phyloP scores from a whole-genome alignment of 2,888 invertebrate genomes.

The Charanyca ferruginea region DNA sequence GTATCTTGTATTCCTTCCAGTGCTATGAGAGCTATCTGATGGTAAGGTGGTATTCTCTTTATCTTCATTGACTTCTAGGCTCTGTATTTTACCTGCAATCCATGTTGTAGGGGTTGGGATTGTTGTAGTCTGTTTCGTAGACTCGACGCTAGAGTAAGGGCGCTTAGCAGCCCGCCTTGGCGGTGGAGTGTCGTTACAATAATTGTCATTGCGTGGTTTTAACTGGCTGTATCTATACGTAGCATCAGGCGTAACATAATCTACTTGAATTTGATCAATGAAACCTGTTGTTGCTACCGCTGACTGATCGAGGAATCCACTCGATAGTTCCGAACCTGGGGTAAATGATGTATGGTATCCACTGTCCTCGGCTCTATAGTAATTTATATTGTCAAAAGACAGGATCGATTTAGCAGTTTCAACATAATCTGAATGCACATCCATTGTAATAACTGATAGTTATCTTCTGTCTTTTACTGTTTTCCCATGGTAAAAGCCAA shows the following conservation, averaged over 20 bases:
- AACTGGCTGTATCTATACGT: constrained; percentile 58
- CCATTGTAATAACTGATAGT: constrained; percentile 71
- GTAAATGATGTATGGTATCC: constrained; percentile 87
- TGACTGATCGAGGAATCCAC: constrained; percentile 75
- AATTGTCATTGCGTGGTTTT: constrained; percentile 59
- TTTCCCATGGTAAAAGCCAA: constrained; percentile 50
- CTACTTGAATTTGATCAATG: constrained; percentile 73
- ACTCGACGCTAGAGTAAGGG: constrained; percentile 74
- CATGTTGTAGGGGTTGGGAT: constrained; percentile 84
- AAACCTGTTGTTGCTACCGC: constrained; percentile 70
- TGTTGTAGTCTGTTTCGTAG: constrained; percentile 65
- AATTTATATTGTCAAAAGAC: constrained; percentile 74
- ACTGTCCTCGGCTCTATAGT: constrained; percentile 85
- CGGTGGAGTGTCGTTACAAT: constrained; percentile 73
- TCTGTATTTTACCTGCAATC: constrained; percentile 84
- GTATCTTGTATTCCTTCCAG: constrained; percentile 61
- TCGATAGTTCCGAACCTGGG: constrained; percentile 80
- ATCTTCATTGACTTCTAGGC: constrained; percentile 81
- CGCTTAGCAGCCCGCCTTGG: constrained; percentile 81
- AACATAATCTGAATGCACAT: constrained; percentile 77
- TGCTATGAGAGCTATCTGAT: constrained; percentile 55
- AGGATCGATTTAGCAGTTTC: constrained; percentile 77
- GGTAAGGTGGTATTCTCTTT: constrained; percentile 69
- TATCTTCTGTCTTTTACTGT: constrained; percentile 31
- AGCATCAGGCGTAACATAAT: constrained; percentile 69